These are phyloP conservation scores for Acleris literana DNA, from an alignment of 2,888 invertebrate genomes.

Conservation along the genomic window DNA sequence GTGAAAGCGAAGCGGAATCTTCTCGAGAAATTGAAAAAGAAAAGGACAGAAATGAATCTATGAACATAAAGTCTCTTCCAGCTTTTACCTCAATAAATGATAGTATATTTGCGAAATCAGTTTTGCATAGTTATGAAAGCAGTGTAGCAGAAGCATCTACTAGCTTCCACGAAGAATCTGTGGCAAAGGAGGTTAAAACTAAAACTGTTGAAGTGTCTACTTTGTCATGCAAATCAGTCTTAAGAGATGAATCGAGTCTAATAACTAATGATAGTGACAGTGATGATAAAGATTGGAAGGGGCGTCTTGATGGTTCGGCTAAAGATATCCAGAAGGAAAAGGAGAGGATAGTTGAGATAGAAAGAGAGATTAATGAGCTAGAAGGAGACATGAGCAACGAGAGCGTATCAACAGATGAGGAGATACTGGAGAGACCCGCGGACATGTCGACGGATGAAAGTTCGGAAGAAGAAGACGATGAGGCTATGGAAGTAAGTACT, in stretches of 20 bases:
- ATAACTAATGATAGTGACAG: conserved; percentile 74
- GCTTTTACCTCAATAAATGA: conserved; percentile 63
- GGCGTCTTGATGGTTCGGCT: conserved; percentile 43
- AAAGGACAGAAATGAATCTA: conserved; percentile 20
- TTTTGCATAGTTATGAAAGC: conserved; percentile 67
- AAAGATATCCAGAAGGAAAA: conserved; percentile 68
- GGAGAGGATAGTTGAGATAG: conserved; percentile 71
- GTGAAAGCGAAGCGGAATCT: conserved; percentile 13
- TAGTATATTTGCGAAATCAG: conserved; percentile 61
- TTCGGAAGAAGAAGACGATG: conserved; percentile 40
- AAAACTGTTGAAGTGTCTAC: conserved; percentile 20
- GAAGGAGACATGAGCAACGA: conserved; percentile 69
- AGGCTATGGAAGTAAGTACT: conserved; percentile 34
- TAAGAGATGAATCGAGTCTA: conserved; percentile 60
- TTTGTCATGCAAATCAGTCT: conserved; percentile 39
- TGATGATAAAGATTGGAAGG: conserved; percentile 47
- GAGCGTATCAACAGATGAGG: conserved; percentile 42
- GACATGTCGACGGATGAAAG: conserved; percentile 42
- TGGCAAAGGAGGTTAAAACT: conserved; percentile 21
- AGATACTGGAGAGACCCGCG: conserved; percentile 38
- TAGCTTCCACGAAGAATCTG: conserved; percentile 45
- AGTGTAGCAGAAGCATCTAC: conserved; percentile 55
- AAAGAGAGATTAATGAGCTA: conserved; percentile 74
- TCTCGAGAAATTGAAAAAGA: conserved; percentile 24
- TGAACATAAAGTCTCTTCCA: conserved; percentile 44